A percentile compares a stretch with the other conserved stretches of the same genome.
These are phyloP conservation scores for Epinephelus fuscoguttatus DNA, from an alignment of 2,113 vertebrate genomes.

Conservation along the genomic window DNA sequence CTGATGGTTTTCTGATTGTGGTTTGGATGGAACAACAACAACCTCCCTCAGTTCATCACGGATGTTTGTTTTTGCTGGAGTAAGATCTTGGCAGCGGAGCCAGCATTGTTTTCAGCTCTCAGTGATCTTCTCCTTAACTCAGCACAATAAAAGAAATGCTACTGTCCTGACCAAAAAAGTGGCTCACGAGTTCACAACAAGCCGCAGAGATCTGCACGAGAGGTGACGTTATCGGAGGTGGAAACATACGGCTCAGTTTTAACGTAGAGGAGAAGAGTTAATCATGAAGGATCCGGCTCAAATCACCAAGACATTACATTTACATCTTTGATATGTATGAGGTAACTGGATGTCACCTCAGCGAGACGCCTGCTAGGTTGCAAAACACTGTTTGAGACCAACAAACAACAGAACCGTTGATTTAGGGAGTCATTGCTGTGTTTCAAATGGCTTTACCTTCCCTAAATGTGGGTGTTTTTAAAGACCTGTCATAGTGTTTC, in stretches of 20 bases:
- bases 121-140: conserved; percentile 38
- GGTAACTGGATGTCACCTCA: too few relatives aligned
- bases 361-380: too few relatives aligned
- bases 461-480: too few relatives aligned
- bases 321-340: too few relatives aligned
- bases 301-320: too few relatives aligned
- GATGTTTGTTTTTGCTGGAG: conserved; percentile 69
- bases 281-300: background rate
- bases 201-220: background rate
- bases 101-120: conserved; percentile 64
- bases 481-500: too few relatives aligned
- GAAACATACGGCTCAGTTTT: background rate
- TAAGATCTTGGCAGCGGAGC: conserved; percentile 45
- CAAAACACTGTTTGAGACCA: too few relatives aligned
- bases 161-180: conserved; percentile 34
- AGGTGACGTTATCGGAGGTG: background rate
- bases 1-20: conserved; percentile 53
- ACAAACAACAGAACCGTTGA: too few relatives aligned
- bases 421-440: too few relatives aligned
- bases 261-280: background rate
- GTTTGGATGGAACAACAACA: conserved; percentile 56
- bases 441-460: too few relatives aligned
- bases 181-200: background rate
- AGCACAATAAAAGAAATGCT: conserved; percentile 47
- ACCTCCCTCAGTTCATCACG: conserved; percentile 41